Evolutionary conservation across 2,888 invertebrate species (phyloP).

Genomic region (Stramonita haemastoma): DNA sequence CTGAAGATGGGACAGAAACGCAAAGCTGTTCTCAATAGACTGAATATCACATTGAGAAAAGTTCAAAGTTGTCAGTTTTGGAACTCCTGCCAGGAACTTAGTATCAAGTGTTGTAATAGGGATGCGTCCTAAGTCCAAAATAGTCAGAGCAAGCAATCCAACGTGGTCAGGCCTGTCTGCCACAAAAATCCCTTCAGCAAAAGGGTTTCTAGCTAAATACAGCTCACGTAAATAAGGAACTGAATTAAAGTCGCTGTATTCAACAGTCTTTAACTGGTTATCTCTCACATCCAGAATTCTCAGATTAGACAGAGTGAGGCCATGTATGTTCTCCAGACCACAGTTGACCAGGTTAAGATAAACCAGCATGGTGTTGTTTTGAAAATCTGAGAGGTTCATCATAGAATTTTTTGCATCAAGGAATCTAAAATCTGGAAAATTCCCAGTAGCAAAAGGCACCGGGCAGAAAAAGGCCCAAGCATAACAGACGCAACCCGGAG

Average conservation of each 20-base stretch:
- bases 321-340: background rate
- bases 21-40: background rate
- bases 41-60: background rate
- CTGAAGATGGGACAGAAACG: background rate
- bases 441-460: background rate
- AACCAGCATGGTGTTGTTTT: background rate
- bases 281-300: slow-evolving; percentile 38
- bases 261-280: background rate
- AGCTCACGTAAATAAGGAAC: background rate
- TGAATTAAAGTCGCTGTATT: background rate
- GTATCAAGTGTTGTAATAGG: background rate
- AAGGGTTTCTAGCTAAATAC: background rate
- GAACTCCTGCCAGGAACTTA: background rate
- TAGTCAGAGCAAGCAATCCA: background rate
- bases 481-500: slow-evolving; percentile 26
- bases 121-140: background rate
- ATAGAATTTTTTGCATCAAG: background rate
- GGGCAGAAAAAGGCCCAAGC: slow-evolving; percentile 14
- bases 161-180: background rate
- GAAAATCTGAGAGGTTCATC: slow-evolving; percentile 25
- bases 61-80: background rate
- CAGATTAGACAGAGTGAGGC: slow-evolving; percentile 26
- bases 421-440: background rate
- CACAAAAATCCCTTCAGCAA: background rate
- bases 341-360: slow-evolving; percentile 36